Evolutionary conservation across 2,888 invertebrate genomes (phyloP), one percentile per base, ranked within the genome.

Genomic region (Electrophaes corylata): DNA sequence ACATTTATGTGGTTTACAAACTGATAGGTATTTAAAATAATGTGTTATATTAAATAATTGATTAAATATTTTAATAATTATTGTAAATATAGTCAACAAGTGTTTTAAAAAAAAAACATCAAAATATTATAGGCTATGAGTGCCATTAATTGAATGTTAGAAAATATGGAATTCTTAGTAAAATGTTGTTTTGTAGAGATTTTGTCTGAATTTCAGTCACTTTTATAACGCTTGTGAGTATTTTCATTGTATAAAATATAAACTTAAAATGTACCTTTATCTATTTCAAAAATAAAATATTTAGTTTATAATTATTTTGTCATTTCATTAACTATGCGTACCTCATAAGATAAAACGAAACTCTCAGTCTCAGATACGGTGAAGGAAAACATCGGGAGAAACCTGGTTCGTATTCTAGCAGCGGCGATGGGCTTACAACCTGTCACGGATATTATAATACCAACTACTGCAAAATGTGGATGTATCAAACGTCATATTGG

Each of bases 61-160:
- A 39, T 51, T 11, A 16, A 45, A 20, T 44, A 33, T 31, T 31
- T 39, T 40, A 43, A 45, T 49, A 51, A 46, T 44, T 49, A 50
- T 50, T 62, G 62, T 62, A 59, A 62, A 62, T 65, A 65, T 62
- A 65, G 62, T 64, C 57, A 67, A 55, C 58, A 52, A 53, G 49
- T 62, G 55, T 65, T 60, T 54, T 49, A 60, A 45, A 59, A 55
- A 35, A 39, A 31, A 61, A 55, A 62, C 66, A 69, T 72, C 73
- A 74, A 76, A 55, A 84, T 86, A 86, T 81, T 83, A 74, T 85
- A 89, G 90, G 90, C 90, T 88, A 84, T 83, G 84, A 85, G 90
- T 91, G 90, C 90, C 90, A 91, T 91, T 86, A 43, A 55, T 67
- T 70, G 64, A 68, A 65, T 66, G 62, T 68, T 70, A 65, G 68